phyloP scores from a whole-genome alignment of 1,140 invertebrate genomes.

The Chrysoperla carnea region DNA sequence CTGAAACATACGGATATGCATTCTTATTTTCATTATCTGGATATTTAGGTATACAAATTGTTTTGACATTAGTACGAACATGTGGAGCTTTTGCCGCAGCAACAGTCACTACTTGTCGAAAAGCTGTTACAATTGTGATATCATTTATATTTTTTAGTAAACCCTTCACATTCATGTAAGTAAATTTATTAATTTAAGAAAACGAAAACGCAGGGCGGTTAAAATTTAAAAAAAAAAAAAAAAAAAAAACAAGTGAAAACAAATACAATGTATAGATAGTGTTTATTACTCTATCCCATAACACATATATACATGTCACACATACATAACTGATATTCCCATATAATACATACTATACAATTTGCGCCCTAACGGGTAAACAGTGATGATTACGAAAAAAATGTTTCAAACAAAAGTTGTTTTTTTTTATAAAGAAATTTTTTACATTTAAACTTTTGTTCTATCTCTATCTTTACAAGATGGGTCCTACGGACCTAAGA shows the following conservation, averaged over 20 bases:
- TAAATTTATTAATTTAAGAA: slow-evolving; percentile 16
- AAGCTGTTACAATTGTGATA: slow-evolving; percentile 80
- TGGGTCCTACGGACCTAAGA: too few species aligned
- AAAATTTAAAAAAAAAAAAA: background rate
- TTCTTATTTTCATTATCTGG: slow-evolving; percentile 75
- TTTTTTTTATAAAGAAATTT: too few species aligned
- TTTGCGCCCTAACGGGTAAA: too few species aligned
- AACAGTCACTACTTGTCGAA: slow-evolving; percentile 73
- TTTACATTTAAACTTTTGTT: too few species aligned
- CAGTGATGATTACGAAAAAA: too few species aligned
- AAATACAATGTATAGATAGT: slow-evolving; percentile 1
- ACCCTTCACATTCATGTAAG: slow-evolving; percentile 85
- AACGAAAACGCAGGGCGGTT: background rate
- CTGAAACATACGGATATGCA: slow-evolving; percentile 69
- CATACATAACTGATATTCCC: too few species aligned
- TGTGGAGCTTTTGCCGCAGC: slow-evolving; percentile 83
- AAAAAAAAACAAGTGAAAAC: too few species aligned
- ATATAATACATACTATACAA: too few species aligned
- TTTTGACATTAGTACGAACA: slow-evolving; percentile 68
- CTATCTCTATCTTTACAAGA: too few species aligned
- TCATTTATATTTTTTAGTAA: slow-evolving; percentile 90
- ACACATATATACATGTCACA: too few species aligned
- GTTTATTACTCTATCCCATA: slow-evolving; percentile 1
- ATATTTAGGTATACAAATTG: slow-evolving; percentile 83
- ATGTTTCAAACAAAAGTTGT: too few species aligned